phyloP scores from a whole-genome alignment of 2,888 invertebrate genomes.

The Leptogaster cylindrica region DNA sequence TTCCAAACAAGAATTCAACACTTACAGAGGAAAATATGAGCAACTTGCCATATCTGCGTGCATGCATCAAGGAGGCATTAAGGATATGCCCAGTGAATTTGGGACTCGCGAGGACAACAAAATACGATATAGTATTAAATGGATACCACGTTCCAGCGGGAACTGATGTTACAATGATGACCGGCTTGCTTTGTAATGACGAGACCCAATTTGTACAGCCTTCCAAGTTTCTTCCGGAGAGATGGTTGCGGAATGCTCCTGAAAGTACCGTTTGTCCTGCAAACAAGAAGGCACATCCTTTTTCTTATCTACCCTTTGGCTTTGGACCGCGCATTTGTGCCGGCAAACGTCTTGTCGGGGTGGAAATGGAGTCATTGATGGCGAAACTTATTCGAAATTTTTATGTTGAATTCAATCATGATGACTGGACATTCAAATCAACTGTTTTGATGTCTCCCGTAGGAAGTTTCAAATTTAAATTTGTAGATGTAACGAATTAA shows the following conservation, averaged over 20 bases:
- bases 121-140: conserved; percentile 66
- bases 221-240: conserved; percentile 72
- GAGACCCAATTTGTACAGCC: conserved; percentile 69
- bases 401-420: conserved; percentile 53
- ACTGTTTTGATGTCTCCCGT: conserved; percentile 55
- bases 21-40: conserved; percentile 61
- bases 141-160: conserved; percentile 63
- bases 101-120: conserved; percentile 65
- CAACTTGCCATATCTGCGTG: conserved; percentile 68
- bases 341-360: conserved; percentile 74
- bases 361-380: conserved; percentile 69
- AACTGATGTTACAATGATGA: conserved; percentile 75
- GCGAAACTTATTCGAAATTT: conserved; percentile 58
- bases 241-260: conserved; percentile 66
- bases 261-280: conserved; percentile 49
- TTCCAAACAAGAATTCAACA: conserved; percentile 57
- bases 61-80: conserved; percentile 74
- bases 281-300: conserved; percentile 58
- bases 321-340: conserved; percentile 73
- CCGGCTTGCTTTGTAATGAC: conserved; percentile 65
- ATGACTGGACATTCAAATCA: conserved; percentile 48
- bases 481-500: conserved; percentile 51
- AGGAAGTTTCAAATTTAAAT: conserved; percentile 59
- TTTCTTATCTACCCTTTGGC: conserved; percentile 71
- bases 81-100: conserved; percentile 67